Base-by-base conservation (phyloP, 2,797 vertebrate species). In the Hyperoplus lanceolatus region DNA sequence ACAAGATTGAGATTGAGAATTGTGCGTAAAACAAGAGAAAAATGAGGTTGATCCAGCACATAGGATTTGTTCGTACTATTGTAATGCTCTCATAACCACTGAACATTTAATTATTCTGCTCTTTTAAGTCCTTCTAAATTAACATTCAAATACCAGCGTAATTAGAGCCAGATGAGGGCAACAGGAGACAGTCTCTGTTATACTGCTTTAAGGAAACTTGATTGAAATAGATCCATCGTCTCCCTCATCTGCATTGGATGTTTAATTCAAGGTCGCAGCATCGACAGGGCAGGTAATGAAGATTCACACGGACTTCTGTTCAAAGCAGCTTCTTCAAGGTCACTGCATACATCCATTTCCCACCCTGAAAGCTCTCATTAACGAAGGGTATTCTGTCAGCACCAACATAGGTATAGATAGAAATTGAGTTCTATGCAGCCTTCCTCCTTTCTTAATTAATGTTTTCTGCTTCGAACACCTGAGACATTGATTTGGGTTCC, bases 181-280 rank as follows among this genome's bases (percentile, higher is more conserved):
- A 57, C 61, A 21, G 50, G 63, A 85, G 73, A 71, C 68, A 7
- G 29, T 8, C 55, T 29, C 36, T 13, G 59, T 53, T 67, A 38
- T n/a, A 73, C 70, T 18, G 51, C 75, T 79, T 4, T 12, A 64
- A 69, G 80, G 75, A 86, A 90, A 77, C 14, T 72, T 68, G 38
- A 51, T 70, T 18, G 39, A 76, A 90, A 91, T 68, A 48, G 83
- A 82, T 81, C 78, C 86, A 70, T 59, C 49, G 39, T 79, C 77
- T 77, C 65, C 65, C 87, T 91, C 86, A 90, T 90, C 79, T 90
- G 82, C 83, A 84, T 84, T 29, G 79, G 86, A 85, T 89, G 89
- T 87, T 91, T 92, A 89, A 92, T 90, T 93, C 92, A 95, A 94
- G 91, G 92, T 93, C 76, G 71, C 77, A 65, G 58, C 80, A 91